These are phyloP conservation scores for Calliphora vicina DNA, from an alignment of 1,140 invertebrate species.

Conservation along the genomic window DNA sequence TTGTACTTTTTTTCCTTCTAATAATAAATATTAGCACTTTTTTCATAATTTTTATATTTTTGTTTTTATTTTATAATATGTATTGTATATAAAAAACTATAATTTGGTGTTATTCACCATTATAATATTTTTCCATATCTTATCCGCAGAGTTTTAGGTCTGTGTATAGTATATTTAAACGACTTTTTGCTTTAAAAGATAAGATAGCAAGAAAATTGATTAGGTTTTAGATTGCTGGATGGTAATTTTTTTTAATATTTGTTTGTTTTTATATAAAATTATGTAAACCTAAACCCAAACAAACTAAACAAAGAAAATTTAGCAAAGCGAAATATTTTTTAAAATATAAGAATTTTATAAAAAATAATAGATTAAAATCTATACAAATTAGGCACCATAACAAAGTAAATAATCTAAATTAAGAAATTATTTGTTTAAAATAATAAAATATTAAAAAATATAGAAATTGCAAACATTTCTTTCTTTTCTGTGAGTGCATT, in stretches of 20 bases:
- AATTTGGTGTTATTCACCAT: background rate
- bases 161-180: background rate
- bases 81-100: too few species aligned
- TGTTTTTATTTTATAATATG: background rate
- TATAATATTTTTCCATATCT: background rate
- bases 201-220: background rate
- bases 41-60: background rate
- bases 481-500: too few species aligned
- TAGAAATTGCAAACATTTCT: too few species aligned
- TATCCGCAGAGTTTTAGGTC: background rate
- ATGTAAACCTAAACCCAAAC: background rate
- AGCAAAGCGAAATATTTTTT: background rate
- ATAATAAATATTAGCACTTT: background rate
- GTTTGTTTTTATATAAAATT: background rate
- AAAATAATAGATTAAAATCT: background rate
- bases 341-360: background rate
- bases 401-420: too few species aligned
- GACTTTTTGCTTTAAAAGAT: background rate
- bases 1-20: too few species aligned
- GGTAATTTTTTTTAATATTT: background rate
- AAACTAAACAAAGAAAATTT: background rate
- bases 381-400: too few species aligned
- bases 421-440: too few species aligned
- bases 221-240: background rate
- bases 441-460: too few species aligned